Percentiles rank a stretch among this genome's conserved stretches.
These are phyloP conservation scores for Hecatera dysodea DNA, from an alignment of 2,888 invertebrate species.

Conservation along the genomic window DNA sequence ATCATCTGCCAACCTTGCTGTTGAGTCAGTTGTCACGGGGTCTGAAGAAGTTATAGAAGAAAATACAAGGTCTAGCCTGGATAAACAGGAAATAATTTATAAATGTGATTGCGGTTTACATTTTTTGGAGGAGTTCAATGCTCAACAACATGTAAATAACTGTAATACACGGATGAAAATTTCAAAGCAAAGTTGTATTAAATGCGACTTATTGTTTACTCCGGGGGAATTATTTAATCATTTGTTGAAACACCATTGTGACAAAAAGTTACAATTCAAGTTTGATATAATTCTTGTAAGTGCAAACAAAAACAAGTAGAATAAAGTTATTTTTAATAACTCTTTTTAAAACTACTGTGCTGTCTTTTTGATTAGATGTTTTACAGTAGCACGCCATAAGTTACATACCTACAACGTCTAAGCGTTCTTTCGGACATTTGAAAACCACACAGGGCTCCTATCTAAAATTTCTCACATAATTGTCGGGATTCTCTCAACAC, in stretches of 20 bases:
- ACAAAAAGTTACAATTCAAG: conserved; percentile 71
- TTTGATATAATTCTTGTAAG: conserved; percentile 72
- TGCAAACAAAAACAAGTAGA: conserved; percentile 24
- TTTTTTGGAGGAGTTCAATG: conserved; percentile 74
- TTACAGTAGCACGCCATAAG: too few species aligned
- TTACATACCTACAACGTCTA: too few species aligned
- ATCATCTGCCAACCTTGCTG: background rate
- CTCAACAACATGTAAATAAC: conserved; percentile 69
- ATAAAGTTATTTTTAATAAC: background rate
- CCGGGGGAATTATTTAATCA: conserved; percentile 80
- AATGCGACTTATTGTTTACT: conserved; percentile 79
- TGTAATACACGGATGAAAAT: conserved; percentile 71
- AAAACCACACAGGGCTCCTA: too few species aligned
- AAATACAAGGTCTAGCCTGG: conserved; percentile 23
- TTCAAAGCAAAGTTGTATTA: conserved; percentile 78
- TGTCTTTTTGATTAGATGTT: background rate
- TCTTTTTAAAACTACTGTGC: background rate
- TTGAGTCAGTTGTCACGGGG: background rate
- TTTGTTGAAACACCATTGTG: conserved; percentile 79
- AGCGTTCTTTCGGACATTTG: too few species aligned
- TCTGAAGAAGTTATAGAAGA: conserved; percentile 14
- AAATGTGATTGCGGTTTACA: conserved; percentile 81
- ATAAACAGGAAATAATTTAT: conserved; percentile 70
- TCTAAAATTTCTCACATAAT: too few species aligned
- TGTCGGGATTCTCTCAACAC: too few species aligned